Base-by-base conservation (phyloP, 2,797 vertebrate genomes). In the Numenius phaeopus region DNA sequence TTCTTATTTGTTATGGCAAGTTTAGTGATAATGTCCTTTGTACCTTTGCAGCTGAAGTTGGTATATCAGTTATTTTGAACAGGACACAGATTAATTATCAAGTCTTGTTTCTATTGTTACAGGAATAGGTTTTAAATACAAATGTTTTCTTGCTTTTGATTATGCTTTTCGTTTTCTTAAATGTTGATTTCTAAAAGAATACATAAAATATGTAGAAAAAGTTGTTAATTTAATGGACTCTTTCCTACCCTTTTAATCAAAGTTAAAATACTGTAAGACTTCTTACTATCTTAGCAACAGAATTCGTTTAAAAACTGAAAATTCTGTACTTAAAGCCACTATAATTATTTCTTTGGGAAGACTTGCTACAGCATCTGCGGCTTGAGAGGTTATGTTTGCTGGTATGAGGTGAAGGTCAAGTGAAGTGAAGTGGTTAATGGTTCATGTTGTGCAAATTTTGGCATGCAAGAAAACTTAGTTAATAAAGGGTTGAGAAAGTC, bases 111-210 rank as follows among this genome's bases (percentile, higher is more conserved):
- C 42, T 66, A 9, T 32, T 62, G 32, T 66, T 70, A 40, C 19
- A 81, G n/a, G 13, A 9, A 7, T 52, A 20, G n/a, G 9, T 26
- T 81, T 69, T 66, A 13, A 71, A 16, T 80, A 29, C 10, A 49
- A 67, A 9, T 3, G 17, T 54, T 65, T 69, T 44, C 4, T 29
- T 69, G 22, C 30, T 84, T 81, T 83, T 44, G 49, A 70, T 83
- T 24, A 23, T 32, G 20, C 16, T 77, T 92, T 64, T 78, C 18
- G 14, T 75, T 77, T 75, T 47, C 26, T 73, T 92, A 59, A 37
- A 54, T 85, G 9, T 16, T 70, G 17, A 58, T 90, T 94, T 92
- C 66, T 87, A 20, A 47, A 83, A 78, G n/a, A 72, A 57, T 66
- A 46, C 3, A 1, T 71, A 37, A 82, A 82, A 4, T 89, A 52